These are phyloP conservation scores for Eospalax fontanierii DNA, from an alignment of 2,797 vertebrate genomes.

Conservation along the genomic window DNA sequence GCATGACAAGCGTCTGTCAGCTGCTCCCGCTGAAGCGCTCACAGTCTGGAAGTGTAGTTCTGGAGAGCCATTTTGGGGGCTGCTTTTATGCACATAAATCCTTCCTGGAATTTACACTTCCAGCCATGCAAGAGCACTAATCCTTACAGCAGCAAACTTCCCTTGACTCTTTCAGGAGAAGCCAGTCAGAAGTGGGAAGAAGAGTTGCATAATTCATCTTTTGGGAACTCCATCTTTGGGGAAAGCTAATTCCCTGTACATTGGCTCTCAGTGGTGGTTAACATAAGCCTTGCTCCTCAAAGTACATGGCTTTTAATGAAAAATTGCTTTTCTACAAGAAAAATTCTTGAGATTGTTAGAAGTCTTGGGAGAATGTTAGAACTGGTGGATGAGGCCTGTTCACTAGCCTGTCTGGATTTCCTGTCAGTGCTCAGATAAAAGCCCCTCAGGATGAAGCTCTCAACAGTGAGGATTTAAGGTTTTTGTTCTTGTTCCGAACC, in stretches of 20 bases:
- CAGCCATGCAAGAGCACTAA: neutral
- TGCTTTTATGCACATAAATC: neutral
- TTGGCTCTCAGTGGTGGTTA: slow-evolving; percentile 15
- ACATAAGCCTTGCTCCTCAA: neutral
- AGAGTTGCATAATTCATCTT: neutral
- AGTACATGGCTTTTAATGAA: slow-evolving; percentile 46
- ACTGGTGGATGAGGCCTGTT: slow-evolving; percentile 48
- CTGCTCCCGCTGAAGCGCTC: neutral
- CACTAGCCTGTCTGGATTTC: slow-evolving; percentile 81
- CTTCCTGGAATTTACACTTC: neutral
- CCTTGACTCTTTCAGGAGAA: neutral
- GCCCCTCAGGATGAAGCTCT: slow-evolving; percentile 67
- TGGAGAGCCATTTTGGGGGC: neutral
- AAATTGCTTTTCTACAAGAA: slow-evolving; percentile 74
- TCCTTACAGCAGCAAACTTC: neutral
- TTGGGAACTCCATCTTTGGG: slow-evolving; percentile 3
- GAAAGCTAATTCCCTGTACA: slow-evolving; percentile 13
- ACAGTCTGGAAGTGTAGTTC: neutral
- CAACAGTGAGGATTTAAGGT: slow-evolving; percentile 45
- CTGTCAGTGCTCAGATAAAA: slow-evolving; percentile 83
- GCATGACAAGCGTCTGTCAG: neutral
- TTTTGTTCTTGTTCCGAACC: slow-evolving; percentile 80
- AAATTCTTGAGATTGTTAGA: slow-evolving; percentile 80
- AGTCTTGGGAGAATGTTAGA: slow-evolving; percentile 63
- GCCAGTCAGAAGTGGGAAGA: neutral